These are phyloP conservation scores for Clunio marinus DNA, from an alignment of 2,888 invertebrate genomes.

Conservation along the genomic window DNA sequence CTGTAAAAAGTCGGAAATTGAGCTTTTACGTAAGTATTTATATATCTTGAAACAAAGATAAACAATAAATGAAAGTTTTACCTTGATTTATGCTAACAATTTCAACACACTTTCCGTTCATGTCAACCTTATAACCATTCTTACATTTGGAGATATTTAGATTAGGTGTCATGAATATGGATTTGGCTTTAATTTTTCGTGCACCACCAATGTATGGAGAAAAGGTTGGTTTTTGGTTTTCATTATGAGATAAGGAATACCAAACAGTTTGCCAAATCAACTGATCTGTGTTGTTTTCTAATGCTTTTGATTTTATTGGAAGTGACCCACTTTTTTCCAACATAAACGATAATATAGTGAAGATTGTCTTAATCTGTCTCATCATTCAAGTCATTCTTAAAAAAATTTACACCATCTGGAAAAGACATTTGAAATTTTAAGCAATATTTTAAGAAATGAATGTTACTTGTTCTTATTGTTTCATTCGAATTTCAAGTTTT, in stretches of 20 bases:
- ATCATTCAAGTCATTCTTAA: conserved; percentile 6
- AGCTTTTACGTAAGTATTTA: no score
- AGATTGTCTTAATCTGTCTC: not conserved
- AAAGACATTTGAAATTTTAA: no score
- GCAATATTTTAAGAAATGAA: no score
- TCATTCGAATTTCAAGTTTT: no score
- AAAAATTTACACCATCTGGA: not conserved
- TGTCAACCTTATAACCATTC: conserved; percentile 46
- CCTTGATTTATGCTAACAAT: conserved; percentile 46
- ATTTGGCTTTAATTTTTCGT: conserved; percentile 51
- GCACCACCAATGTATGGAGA: conserved; percentile 40
- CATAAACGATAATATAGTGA: not conserved
- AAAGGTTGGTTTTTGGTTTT: conserved; percentile 43
- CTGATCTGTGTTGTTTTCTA: conserved; percentile 49
- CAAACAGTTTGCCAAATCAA: conserved; percentile 51
- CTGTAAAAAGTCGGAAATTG: no score
- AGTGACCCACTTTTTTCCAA: conserved; percentile 41
- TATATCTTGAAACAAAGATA: no score
- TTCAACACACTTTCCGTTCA: conserved; percentile 47
- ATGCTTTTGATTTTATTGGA: conserved; percentile 51
- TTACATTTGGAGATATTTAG: conserved; percentile 44
- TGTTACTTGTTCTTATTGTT: no score
- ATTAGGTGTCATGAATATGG: conserved; percentile 50
- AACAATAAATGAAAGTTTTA: no score
- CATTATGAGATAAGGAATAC: conserved; percentile 44